Conservation (phyloP, 2,797 vertebrate genomes). For the Ambastaia sidthimunki region DNA sequence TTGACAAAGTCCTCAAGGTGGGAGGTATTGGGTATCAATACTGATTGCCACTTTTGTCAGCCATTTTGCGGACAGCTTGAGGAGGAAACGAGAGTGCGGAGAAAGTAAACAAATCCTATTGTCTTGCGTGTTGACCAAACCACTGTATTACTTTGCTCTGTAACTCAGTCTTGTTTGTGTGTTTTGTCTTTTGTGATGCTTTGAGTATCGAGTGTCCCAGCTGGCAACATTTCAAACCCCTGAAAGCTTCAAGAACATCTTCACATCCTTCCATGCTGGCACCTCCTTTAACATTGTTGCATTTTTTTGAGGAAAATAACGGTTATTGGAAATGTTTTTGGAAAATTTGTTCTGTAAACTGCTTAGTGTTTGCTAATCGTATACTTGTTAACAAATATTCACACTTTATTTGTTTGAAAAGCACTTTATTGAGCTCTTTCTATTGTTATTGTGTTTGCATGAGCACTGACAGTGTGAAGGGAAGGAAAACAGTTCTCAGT, state of each 20-base stretch:
- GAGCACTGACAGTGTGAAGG: constrained; percentile 10
- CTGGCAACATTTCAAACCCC: constrained; percentile 39
- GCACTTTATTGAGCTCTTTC: constrained; percentile 4
- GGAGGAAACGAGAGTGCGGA: constrained; percentile 58
- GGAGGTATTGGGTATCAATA: constrained; percentile 65
- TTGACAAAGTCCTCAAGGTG: constrained; percentile 52
- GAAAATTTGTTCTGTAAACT: not conserved
- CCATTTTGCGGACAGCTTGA: constrained; percentile 52
- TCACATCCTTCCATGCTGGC: constrained; percentile 28
- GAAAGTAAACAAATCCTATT: constrained; percentile 66
- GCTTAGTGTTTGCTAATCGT: not conserved
- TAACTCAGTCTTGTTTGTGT: constrained; percentile 51
- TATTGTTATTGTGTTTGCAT: constrained; percentile 25
- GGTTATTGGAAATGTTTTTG: not conserved
- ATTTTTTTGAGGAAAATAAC: constrained; percentile 1
- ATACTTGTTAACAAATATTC: not conserved
- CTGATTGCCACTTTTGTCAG: constrained; percentile 57
- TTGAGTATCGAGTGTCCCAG: constrained; percentile 37
- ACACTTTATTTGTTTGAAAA: constrained; percentile 20
- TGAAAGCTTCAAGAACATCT: constrained; percentile 30
- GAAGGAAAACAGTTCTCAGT: constrained; percentile 38
- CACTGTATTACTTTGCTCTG: constrained; percentile 42
- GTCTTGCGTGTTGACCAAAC: constrained; percentile 52
- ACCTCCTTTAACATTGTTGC: not conserved
- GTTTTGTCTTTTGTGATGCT: constrained; percentile 35